phyloP scores from a whole-genome alignment of 2,888 invertebrate species.

The Epistrophe grossulariae region DNA sequence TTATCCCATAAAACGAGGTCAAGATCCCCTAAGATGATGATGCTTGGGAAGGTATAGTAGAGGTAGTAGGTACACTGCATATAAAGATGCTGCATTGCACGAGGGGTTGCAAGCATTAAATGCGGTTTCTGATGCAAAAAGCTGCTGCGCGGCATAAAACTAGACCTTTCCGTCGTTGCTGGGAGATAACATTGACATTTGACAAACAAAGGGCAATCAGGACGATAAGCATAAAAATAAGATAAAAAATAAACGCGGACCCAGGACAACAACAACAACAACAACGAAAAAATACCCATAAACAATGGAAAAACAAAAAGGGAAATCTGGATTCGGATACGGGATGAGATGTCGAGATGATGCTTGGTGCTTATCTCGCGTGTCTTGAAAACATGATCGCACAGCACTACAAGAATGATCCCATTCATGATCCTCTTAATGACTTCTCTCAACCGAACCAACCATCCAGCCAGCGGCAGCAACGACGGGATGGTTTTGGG shows the following conservation, averaged over 20 bases:
- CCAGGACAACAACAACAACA: background rate
- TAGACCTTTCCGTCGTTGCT: background rate
- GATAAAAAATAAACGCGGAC: constrained; percentile 9
- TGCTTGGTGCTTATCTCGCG: constrained; percentile 64
- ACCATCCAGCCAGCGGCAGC: background rate
- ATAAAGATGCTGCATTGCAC: constrained; percentile 42
- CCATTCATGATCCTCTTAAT: constrained; percentile 72
- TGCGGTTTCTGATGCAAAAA: constrained; percentile 61
- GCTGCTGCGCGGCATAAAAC: constrained; percentile 6
- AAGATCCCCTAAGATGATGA: constrained; percentile 40
- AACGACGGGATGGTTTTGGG: constrained; percentile 7
- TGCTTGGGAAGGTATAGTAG: too few relatives aligned
- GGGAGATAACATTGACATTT: constrained; percentile 66
- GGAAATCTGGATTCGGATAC: constrained; percentile 54
- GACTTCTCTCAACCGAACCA: constrained; percentile 22
- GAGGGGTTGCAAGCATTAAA: constrained; percentile 54
- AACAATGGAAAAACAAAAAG: constrained; percentile 32
- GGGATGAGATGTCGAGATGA: constrained; percentile 36
- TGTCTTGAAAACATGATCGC: constrained; percentile 47
- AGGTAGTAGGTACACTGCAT: background rate
- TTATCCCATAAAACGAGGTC: constrained; percentile 65
- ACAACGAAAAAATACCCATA: constrained; percentile 34
- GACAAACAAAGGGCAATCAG: constrained; percentile 74
- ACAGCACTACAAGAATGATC: constrained; percentile 21
- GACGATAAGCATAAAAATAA: constrained; percentile 41